A percentile compares a stretch with the other conserved stretches of the same genome.
These are phyloP conservation scores for Globia sparganii DNA, from an alignment of 2,888 invertebrate genomes.

Conservation along the genomic window DNA sequence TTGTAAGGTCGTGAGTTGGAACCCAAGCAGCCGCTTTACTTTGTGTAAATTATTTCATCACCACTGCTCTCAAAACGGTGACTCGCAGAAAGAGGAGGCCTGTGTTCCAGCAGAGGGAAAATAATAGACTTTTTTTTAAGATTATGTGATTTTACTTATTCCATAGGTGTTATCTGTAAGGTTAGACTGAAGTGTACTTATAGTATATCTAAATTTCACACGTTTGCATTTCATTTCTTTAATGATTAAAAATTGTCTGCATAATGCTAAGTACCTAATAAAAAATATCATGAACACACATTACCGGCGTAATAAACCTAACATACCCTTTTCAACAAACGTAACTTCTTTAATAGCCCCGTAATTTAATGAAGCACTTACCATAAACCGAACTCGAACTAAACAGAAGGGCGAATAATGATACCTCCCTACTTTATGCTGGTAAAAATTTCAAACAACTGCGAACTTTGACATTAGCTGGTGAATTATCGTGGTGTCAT, in stretches of 20 bases:
- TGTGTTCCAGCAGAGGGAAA: too few relatives aligned
- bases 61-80: too few relatives aligned
- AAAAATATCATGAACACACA: slow-evolving; percentile 8
- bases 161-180: not conserved
- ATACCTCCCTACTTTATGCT: slow-evolving; percentile 76
- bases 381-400: slow-evolving; percentile 72
- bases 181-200: not conserved
- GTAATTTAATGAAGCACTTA: slow-evolving; percentile 61
- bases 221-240: not conserved
- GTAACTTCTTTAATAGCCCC: slow-evolving; percentile 50
- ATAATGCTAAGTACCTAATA: not conserved
- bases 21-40: too few relatives aligned
- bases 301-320: slow-evolving; percentile 51
- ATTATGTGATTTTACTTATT: not conserved
- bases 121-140: too few relatives aligned
- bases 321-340: slow-evolving; percentile 44
- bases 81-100: too few relatives aligned
- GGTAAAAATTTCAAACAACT: slow-evolving; percentile 86
- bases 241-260: not conserved
- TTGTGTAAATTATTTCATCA: too few relatives aligned
- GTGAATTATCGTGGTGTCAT: slow-evolving; percentile 89
- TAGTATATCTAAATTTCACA: not conserved
- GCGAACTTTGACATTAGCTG: slow-evolving; percentile 88
- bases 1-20: too few relatives aligned
- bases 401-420: slow-evolving; percentile 79